Evolutionary conservation across 2,888 invertebrate genomes (phyloP).

Genomic region (Megalurothrips usitatus): DNA sequence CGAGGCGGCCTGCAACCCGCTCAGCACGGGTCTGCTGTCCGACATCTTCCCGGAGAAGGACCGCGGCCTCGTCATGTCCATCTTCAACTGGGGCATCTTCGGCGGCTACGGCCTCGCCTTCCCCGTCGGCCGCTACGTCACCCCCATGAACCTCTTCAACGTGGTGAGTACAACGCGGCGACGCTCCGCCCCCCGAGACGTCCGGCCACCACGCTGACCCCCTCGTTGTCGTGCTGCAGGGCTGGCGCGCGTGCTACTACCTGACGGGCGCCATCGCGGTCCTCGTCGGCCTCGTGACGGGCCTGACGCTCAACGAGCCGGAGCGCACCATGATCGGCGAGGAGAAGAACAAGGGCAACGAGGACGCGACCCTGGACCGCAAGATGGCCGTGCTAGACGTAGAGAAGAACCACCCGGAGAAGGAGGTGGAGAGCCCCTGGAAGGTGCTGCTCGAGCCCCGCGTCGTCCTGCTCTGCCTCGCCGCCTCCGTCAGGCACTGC

Average conservation of each 20-base stretch:
- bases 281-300: slow-evolving; percentile 65
- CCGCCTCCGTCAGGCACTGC: slow-evolving; percentile 82
- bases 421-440: slow-evolving; percentile 59
- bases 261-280: slow-evolving; percentile 72
- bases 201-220: not conserved
- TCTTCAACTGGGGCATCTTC: slow-evolving; percentile 95
- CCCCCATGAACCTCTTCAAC: slow-evolving; percentile 66
- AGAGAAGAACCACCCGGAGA: slow-evolving; percentile 41
- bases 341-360: slow-evolving; percentile 48
- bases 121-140: slow-evolving; percentile 82
- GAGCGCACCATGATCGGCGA: slow-evolving; percentile 70
- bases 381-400: slow-evolving; percentile 21
- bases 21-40: slow-evolving; percentile 77
- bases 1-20: slow-evolving; percentile 81
- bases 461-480: slow-evolving; percentile 71
- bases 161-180: slow-evolving; percentile 50
- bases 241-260: slow-evolving; percentile 80
- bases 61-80: slow-evolving; percentile 81
- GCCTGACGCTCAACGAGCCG: slow-evolving; percentile 72
- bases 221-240: slow-evolving; percentile 48
- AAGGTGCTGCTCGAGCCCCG: slow-evolving; percentile 72
- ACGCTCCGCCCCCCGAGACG: not conserved
- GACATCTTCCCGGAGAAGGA: slow-evolving; percentile 74
- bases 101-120: slow-evolving; percentile 91
- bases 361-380: slow-evolving; percentile 39